Evolutionary conservation across 2,888 invertebrate species (phyloP), one percentile per base, ranked within the genome.

Genomic region (Caenorhabditis parvicauda): DNA sequence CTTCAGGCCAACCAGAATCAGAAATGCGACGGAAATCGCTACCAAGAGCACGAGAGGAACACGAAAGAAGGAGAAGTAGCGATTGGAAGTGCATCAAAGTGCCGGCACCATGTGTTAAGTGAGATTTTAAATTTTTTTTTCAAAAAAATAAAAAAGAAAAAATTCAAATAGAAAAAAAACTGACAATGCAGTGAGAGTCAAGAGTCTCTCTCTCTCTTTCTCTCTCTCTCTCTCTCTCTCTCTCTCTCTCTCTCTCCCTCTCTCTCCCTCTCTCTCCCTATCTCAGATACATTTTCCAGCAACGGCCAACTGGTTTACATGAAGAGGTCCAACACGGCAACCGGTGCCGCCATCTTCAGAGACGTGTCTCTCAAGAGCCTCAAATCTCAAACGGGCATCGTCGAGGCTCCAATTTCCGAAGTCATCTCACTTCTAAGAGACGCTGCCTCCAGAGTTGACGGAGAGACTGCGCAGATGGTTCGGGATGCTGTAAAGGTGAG

Each of bases 11-110:
- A 38, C 69, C 69, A 3, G 69, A 69, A 39, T 69, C 69, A 12
- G 69, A 69, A 44, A 56, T 69, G 58, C 53, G 69, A 38, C 50
- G 70, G 35, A 70, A 70, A 27, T 70, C 70, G n/a, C 32, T 70
- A 22, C 70, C 70, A 19, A 38, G 70, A 41, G 62, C 70, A 17
- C 56, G 67, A 14, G 67, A 67, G 17, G 57, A 62, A 39, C 32
- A 46, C 29, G 70, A 65, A 39, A 51, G 78, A 35, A 54, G 78
- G 48, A 55, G 77, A 38, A 77, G 77, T 39, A 70, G 66, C 58
- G 77, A 77, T 57, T 77, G 77, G 77, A 77, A 77, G 53, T 77
- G 78, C 48, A 79, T 77, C 54, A 71, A 75, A 56, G 78, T 77
- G 28, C 77, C 77, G 37, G 57, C 58, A 48, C 61, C 65, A 29